Conservation (phyloP, 2,888 invertebrate species). For the Trisateles emortualis region DNA sequence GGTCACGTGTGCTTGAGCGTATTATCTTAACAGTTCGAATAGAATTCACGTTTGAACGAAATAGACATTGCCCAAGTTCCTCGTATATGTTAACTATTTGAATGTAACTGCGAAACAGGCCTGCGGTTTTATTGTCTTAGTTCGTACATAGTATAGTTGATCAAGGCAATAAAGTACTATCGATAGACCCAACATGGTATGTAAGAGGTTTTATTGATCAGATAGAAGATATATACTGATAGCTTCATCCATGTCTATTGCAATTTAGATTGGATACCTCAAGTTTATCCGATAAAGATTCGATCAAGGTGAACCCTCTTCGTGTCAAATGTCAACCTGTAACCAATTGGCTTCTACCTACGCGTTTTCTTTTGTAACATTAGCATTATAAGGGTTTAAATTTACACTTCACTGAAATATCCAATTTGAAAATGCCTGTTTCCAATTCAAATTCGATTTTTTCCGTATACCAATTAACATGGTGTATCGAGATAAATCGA, state of each 20-base stretch:
- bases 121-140: constrained; percentile 15
- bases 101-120: constrained; percentile 6
- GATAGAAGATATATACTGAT: not conserved
- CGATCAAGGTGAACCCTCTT: not conserved
- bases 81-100: constrained; percentile 28
- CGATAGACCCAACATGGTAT: not conserved
- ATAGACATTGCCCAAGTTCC: constrained; percentile 17
- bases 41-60: constrained; percentile 26
- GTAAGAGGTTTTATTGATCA: not conserved
- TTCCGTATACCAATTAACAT: constrained; percentile 46
- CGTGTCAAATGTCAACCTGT: not conserved
- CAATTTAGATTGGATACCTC: not conserved
- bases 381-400: constrained; percentile 1
- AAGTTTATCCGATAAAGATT: not conserved
- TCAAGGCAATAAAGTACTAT: constrained; percentile 4
- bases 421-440: constrained; percentile 23
- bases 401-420: constrained; percentile 5
- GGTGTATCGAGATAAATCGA: constrained; percentile 46
- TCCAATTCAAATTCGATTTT: constrained; percentile 34
- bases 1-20: constrained; percentile 16
- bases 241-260: not conserved
- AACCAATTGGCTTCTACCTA: not conserved
- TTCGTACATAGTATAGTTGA: constrained; percentile 11
- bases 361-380: constrained; percentile 8
- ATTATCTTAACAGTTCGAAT: constrained; percentile 26